Base-by-base conservation (phyloP, 2,888 invertebrate genomes). In the Asteroscopus sphinx region DNA sequence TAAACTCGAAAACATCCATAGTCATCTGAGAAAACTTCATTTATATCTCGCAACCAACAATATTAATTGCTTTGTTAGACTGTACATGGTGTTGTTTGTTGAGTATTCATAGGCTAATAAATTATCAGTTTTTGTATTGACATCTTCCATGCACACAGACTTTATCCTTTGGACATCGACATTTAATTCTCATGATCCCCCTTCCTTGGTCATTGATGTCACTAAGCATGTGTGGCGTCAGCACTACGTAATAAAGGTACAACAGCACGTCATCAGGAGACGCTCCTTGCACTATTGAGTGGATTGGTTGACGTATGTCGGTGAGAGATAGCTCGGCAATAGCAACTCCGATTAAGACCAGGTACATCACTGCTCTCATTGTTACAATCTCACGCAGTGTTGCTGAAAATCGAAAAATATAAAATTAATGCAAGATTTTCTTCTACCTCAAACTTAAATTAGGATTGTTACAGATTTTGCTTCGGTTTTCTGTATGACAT, bases 211-310 rank as follows among this genome's bases (percentile, higher is more conserved):
- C 0, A 6, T 61, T 53, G 2, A 0, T 0, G 7, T 41, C 44
- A 8, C 0, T 1, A 21, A 25, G 13, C 32, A 32, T 46, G 16
- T 28, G 0, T 21, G 63, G 8, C 8, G 4, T 25, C 8, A 63
- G 49, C 13, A 37, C 49, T 13, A 65, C 28, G 7, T 65, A 58
- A 41, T 51, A 46, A 13, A 65, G 49, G 30, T 63, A 65, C 13
- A 42, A 6, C 8, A 65, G n/a, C 7, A 49, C 41, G 0, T 63
- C 30, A 16, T 16, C 42, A 16, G 42, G 42, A n/a, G 30, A 16
- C 6, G 16, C 30, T 28, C 2, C 13, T 1, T 13, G 12, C 15
- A 40, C 13, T 26, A 26, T 40, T 26, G 16, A 1, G 7, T 65
- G 40, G 6, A 36, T 12, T 12, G 35, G 0, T 0, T 6, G 0